Conservation (phyloP, 1,140 invertebrate genomes). For the Tetragnatha versicolor region DNA sequence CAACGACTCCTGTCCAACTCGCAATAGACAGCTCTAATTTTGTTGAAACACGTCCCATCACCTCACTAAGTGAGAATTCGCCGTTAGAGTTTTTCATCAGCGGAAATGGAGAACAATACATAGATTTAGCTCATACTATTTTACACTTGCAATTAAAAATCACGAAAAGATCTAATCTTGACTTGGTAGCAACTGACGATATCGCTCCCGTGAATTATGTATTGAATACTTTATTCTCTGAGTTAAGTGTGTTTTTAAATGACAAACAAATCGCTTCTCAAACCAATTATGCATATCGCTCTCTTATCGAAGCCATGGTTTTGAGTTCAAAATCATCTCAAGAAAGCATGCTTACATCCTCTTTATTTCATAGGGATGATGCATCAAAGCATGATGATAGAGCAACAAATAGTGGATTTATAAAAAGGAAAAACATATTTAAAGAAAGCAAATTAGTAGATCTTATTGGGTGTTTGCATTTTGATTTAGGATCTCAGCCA, state of each 20-base stretch:
- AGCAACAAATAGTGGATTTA: neutral
- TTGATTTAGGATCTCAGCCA: neutral
- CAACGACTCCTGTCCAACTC: neutral
- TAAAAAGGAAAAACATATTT: neutral
- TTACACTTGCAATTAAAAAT: constrained; percentile 7
- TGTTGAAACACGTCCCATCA: neutral
- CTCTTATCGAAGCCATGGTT: neutral
- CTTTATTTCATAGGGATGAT: neutral
- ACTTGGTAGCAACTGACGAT: neutral
- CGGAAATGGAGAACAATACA: neutral
- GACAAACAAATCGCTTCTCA: constrained; percentile 4
- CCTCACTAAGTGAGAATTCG: neutral
- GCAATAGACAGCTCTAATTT: neutral
- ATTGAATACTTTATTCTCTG: constrained; percentile 3
- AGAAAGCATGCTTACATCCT: neutral
- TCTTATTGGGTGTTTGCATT: neutral
- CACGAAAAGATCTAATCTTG: neutral
- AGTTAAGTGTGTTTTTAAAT: neutral
- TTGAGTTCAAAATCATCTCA: neutral
- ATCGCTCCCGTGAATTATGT: neutral
- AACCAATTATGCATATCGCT: constrained; percentile 10
- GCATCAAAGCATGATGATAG: neutral
- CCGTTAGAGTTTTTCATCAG: constrained; percentile 3
- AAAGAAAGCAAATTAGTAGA: constrained; percentile 4
- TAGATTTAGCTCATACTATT: neutral